A percentile compares a stretch with the other conserved stretches of the same genome.
phyloP scores from a whole-genome alignment of 1,140 invertebrate genomes.

The Trachymyrmex septentrionalis region DNA sequence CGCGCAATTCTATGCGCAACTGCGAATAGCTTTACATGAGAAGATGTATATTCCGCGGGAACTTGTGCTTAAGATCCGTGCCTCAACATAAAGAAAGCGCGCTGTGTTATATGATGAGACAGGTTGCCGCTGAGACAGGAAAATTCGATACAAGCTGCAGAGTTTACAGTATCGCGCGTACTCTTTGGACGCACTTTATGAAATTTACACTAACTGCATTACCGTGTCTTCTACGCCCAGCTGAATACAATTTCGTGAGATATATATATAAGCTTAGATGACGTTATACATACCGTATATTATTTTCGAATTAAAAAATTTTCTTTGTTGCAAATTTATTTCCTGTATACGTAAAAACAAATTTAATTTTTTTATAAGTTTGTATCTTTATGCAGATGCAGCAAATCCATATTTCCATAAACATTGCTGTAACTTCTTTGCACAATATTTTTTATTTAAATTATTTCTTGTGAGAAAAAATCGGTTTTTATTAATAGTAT shows the following conservation, averaged over 20 bases:
- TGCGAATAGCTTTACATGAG: not conserved
- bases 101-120: slow-evolving; percentile 46
- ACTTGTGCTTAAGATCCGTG: slow-evolving; percentile 29
- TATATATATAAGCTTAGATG: slow-evolving; percentile 43
- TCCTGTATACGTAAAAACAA: not conserved
- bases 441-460: not conserved
- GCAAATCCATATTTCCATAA: not conserved
- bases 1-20: not conserved
- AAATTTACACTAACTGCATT: slow-evolving; percentile 59
- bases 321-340: slow-evolving; percentile 11
- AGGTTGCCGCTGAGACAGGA: slow-evolving; percentile 52
- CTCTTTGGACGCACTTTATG: slow-evolving; percentile 61
- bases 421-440: not conserved
- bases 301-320: slow-evolving; percentile 45
- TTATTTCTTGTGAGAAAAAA: not conserved
- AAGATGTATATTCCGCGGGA: slow-evolving; percentile 17
- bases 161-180: slow-evolving; percentile 60
- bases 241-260: slow-evolving; percentile 38
- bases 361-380: slow-evolving; percentile 10
- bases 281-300: slow-evolving; percentile 30
- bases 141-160: slow-evolving; percentile 58
- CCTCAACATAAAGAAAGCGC: slow-evolving; percentile 46
- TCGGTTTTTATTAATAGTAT: too few relatives aligned
- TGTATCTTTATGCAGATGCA: not conserved
- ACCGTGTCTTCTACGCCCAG: slow-evolving; percentile 42